phyloP scores from a whole-genome alignment of 2,888 invertebrate genomes.

The Catocala fraxini region DNA sequence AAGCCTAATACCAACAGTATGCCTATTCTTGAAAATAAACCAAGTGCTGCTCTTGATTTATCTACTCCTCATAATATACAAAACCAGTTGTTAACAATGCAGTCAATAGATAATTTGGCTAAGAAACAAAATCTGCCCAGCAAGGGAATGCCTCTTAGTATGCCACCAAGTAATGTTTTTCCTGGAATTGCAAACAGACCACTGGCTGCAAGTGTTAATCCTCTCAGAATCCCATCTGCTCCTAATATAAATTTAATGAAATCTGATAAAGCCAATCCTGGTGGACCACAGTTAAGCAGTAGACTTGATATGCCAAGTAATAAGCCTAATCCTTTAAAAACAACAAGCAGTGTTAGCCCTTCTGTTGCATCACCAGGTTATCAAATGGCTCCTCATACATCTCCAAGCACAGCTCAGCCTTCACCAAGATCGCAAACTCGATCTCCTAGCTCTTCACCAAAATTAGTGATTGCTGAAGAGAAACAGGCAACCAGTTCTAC shows the following conservation, averaged over 20 bases:
- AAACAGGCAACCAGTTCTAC: conserved; percentile 70
- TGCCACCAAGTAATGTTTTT: conserved; percentile 71
- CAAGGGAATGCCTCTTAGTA: conserved; percentile 65
- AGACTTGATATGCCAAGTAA: conserved; percentile 65
- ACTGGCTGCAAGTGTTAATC: conserved; percentile 58
- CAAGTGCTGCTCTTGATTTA: conserved; percentile 79
- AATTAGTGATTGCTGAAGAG: conserved; percentile 84
- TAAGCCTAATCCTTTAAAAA: conserved; percentile 66
- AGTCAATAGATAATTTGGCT: conserved; percentile 84
- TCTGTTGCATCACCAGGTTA: conserved; percentile 65
- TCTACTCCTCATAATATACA: conserved; percentile 81
- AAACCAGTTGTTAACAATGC: conserved; percentile 79
- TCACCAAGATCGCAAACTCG: conserved; percentile 81
- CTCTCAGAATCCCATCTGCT: conserved; percentile 73
- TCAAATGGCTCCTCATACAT: conserved; percentile 64
- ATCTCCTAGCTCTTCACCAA: conserved; percentile 85
- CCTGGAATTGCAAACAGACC: conserved; percentile 68
- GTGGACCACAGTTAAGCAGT: conserved; percentile 57
- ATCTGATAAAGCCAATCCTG: conserved; percentile 67
- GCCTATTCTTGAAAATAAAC: conserved; percentile 64
- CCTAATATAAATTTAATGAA: conserved; percentile 71
- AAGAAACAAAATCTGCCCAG: conserved; percentile 80
- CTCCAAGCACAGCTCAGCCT: conserved; percentile 68
- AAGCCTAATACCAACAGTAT: conserved; percentile 59
- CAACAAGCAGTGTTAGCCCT: conserved; percentile 57